Conservation (phyloP, 2,113 vertebrate genomes). For the Hemibagrus wyckioides region DNA sequence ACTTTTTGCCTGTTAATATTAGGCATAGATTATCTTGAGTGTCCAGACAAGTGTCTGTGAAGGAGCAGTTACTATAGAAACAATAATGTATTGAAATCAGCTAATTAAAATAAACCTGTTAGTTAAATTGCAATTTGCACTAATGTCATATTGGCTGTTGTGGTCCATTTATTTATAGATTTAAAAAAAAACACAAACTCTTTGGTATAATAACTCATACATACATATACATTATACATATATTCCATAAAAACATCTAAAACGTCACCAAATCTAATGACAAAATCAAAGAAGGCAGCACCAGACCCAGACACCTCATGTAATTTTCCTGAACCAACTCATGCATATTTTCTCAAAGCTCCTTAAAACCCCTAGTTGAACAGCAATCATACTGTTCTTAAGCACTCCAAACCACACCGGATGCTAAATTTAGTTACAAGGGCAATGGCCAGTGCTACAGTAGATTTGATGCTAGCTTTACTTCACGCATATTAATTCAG, state of each 20-base stretch:
- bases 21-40: not conserved
- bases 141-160: not conserved
- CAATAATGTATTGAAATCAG: not conserved
- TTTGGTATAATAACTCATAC: not conserved
- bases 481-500: conserved; percentile 1
- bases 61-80: not conserved
- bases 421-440: not conserved
- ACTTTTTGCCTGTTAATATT: not conserved
- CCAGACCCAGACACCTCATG: not conserved
- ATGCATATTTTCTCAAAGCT: not conserved
- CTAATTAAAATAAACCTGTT: not conserved
- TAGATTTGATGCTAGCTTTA: conserved; percentile 22
- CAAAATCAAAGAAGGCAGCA: not conserved
- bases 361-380: not conserved
- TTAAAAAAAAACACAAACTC: not conserved
- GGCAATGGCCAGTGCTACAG: not conserved
- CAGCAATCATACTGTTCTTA: not conserved
- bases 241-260: not conserved
- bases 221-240: not conserved
- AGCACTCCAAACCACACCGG: not conserved
- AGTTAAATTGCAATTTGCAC: not conserved
- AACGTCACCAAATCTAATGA: not conserved
- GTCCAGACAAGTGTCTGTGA: not conserved
- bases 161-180: not conserved
- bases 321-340: not conserved